Base-by-base conservation (phyloP, 2,113 vertebrate species). In the Strix uralensis region DNA sequence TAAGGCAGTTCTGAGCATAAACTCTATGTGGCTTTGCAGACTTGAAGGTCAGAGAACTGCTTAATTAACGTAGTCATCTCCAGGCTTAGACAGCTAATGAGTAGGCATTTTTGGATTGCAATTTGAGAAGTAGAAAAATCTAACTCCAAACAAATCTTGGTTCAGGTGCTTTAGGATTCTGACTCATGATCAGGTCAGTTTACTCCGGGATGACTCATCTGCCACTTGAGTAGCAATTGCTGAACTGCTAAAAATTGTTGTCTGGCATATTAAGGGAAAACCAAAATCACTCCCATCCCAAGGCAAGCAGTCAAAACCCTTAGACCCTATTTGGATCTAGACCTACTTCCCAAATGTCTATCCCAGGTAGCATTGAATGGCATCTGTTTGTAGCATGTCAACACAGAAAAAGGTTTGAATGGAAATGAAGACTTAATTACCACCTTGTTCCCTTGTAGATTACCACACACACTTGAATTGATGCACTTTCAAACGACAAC, bases 171-270 rank as follows among this genome's bases (percentile, higher is more conserved):
- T 85, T 77, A 85, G 36, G 70, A 94, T 93, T 94, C 87, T 94
- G 93, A 95, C 62, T 95, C 93, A 97, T n/a, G 70, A 90, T 67
- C 40, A 2, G 20, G 90, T 95, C 90, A 92, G 11, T 30, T 96
- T 87, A 57, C 58, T 86, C 74, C 17, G 22, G 32, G 36, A 93
- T 90, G 94, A 97, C 54, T 94, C 96, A 96, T 36, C 62, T 94
- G 70, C 61, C 49, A 72, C 66, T 79, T 63, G 65, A 92, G 69
- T 54, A 85, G 78, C 62, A 92, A 38, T 7, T 66, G 74, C 81
- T 42, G 16, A 82, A 85, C 36, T 26, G 34, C 36, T 93, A 70
- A 95, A 91, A 95, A 66, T 3, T 61, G 52, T 75, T 79, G 62
- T 40, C 30, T 29, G 49, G 47, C 17, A 51, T 71, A 47, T 34